phyloP scores from a whole-genome alignment of 53 echinoderm and acorn worm genomes.

The Paracentrotus lividus region DNA sequence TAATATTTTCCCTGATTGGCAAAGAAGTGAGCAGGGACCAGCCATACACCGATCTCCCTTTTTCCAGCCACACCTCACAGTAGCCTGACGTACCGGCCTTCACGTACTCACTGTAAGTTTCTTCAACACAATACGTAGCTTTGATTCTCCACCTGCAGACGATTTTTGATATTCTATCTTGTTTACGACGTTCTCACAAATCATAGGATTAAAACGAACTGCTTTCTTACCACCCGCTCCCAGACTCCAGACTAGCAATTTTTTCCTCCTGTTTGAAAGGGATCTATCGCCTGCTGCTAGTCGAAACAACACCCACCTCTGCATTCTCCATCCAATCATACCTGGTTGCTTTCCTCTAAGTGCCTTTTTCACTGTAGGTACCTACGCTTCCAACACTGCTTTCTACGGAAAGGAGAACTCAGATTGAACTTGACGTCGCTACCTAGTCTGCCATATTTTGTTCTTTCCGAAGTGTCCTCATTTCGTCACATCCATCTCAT shows the following conservation, averaged over 20 bases:
- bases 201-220: constrained; percentile 82
- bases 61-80: constrained; percentile 72
- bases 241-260: constrained; percentile 87
- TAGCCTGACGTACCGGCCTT: constrained; percentile 79
- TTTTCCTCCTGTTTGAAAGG: constrained; percentile 82
- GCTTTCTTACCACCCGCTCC: constrained; percentile 74
- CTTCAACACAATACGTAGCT: constrained; percentile 76
- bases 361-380: constrained; percentile 59
- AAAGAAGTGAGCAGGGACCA: constrained; percentile 85
- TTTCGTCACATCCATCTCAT: constrained; percentile 43
- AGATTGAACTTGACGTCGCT: constrained; percentile 89
- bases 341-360: constrained; percentile 59
- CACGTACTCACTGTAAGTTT: constrained; percentile 83
- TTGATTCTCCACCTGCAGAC: constrained; percentile 88
- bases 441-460: constrained; percentile 84
- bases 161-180: no score
- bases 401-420: constrained; percentile 93
- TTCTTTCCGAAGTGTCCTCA: constrained; percentile 78
- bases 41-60: constrained; percentile 84
- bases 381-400: constrained; percentile 68
- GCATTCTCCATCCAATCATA: constrained; percentile 70
- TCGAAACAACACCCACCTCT: constrained; percentile 81
- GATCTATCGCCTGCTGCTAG: constrained; percentile 82
- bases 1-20: constrained; percentile 84
- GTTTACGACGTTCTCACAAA: constrained; percentile 85